A percentile compares a stretch with the other conserved stretches of the same genome.
Conservation (phyloP, 2,113 vertebrate species). For the Microtus montanus region DNA sequence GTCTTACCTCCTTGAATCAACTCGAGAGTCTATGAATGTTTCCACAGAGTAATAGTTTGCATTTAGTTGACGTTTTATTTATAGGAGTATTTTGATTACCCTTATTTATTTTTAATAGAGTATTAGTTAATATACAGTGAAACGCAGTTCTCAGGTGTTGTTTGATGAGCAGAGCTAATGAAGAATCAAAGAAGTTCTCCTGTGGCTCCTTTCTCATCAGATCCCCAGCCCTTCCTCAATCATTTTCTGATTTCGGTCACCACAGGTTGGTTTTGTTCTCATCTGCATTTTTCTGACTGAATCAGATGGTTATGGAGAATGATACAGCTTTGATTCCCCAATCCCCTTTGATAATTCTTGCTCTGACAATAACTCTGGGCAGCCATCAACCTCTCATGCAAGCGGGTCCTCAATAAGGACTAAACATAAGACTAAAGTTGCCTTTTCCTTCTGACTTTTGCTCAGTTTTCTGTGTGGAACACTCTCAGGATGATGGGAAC, state of each 20-base stretch:
- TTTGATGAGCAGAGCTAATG: neutral
- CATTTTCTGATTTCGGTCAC: neutral
- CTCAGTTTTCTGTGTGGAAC: neutral
- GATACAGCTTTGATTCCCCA: neutral
- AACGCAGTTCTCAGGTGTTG: neutral
- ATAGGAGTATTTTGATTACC: neutral
- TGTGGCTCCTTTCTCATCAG: neutral
- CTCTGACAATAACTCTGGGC: constrained; percentile 1
- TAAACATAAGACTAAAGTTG: neutral
- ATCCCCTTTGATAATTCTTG: constrained; percentile 4
- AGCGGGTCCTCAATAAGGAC: neutral
- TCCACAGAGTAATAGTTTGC: constrained; percentile 1
- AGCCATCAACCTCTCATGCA: neutral
- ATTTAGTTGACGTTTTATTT: constrained; percentile 35
- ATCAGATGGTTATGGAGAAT: neutral
- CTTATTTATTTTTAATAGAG: constrained; percentile 4
- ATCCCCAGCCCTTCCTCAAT: neutral
- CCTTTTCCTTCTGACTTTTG: neutral
- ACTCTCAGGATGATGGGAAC: neutral
- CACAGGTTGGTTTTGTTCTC: neutral
- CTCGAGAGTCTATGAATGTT: neutral
- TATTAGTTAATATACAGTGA: neutral
- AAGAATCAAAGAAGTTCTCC: neutral
- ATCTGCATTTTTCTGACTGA: neutral
- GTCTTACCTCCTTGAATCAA: neutral